These are phyloP conservation scores for Aleiodes alternator DNA, from an alignment of 2,888 invertebrate genomes.

Conservation along the genomic window DNA sequence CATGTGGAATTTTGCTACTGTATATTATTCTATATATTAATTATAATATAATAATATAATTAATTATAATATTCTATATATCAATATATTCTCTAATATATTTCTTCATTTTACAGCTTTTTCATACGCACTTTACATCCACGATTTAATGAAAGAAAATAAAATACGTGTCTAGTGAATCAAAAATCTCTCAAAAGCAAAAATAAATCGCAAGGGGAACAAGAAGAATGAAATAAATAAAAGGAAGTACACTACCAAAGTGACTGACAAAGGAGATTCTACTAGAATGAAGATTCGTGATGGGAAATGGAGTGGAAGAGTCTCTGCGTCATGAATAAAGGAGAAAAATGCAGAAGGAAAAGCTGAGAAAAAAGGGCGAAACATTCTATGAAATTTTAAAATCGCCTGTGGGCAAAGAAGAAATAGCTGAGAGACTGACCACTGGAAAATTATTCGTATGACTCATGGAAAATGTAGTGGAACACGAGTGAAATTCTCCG, in stretches of 20 bases:
- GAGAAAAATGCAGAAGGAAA: constrained; percentile 37
- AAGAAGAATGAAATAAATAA: constrained; percentile 7
- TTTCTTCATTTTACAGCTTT: no score
- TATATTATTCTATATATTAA: no score
- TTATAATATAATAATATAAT: no score
- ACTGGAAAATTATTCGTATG: no score
- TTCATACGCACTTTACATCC: no score
- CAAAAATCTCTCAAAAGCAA: background rate
- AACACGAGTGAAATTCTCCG: constrained; percentile 34
- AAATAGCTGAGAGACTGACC: no score
- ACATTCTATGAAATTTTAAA: constrained; percentile 43
- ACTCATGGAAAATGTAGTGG: no score
- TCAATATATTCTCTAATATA: no score
- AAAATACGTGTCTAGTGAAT: constrained; percentile 40
- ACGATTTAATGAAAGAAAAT: constrained; percentile 39
- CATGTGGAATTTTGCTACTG: no score
- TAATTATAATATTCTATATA: no score
- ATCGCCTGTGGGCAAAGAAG: no score
- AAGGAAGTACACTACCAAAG: background rate
- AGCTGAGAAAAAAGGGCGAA: constrained; percentile 49
- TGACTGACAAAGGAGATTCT: constrained; percentile 14
- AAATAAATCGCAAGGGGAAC: constrained; percentile 20
- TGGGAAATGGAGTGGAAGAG: constrained; percentile 17
- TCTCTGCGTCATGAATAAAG: constrained; percentile 10
- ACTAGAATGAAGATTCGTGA: constrained; percentile 22